Base-by-base conservation (phyloP, 2,797 vertebrate species). In the Tinamus major region DNA sequence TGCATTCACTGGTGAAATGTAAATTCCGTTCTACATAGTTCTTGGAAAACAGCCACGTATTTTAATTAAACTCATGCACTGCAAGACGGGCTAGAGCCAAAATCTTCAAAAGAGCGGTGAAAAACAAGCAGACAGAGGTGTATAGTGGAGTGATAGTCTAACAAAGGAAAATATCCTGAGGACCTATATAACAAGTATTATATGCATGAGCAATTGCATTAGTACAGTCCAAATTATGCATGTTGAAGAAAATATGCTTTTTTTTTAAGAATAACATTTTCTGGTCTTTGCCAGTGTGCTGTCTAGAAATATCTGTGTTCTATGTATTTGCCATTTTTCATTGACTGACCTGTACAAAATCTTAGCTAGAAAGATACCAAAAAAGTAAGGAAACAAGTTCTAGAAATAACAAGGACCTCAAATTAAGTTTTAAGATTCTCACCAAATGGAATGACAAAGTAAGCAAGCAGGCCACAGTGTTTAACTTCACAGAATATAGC, bases 21-120 rank as follows among this genome's bases (percentile, higher is more conserved):
- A 74, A 85, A 94, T 80, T 39, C 55, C 74, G 12, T 37, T 80
- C 41, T 69, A 9, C 9, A 3, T 15, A 68, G 46, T 26, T 70
- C 70, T 18, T 39, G 46, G 72, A 79, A 93, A 95, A 84, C 48
- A 94, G 76, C 85, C 71, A 65, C 13, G 83, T 62, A 87, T 88
- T 89, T 90, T 91, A 94, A 87, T 91, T 87, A 93, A 95, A 92
- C 21, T 86, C 21, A 27, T 59, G 53, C 5, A 29, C 39, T 90
- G 37, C 49, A 89, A 41, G 33, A 9, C 70, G 9, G 69, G 24
- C 12, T 74, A 62, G n/a, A 67, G n/a, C 42, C n/a, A 85, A 79
- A 77, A 85, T n/a, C 13, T 87, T 83, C 65, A n/a, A 46, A 86
- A 84, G 12, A 72, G 12, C 26, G 27, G 35, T 67, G 23, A 58